Evolutionary conservation across 2,888 invertebrate species (phyloP), one percentile per base, ranked within the genome.

Genomic region (Magallana nippona): DNA sequence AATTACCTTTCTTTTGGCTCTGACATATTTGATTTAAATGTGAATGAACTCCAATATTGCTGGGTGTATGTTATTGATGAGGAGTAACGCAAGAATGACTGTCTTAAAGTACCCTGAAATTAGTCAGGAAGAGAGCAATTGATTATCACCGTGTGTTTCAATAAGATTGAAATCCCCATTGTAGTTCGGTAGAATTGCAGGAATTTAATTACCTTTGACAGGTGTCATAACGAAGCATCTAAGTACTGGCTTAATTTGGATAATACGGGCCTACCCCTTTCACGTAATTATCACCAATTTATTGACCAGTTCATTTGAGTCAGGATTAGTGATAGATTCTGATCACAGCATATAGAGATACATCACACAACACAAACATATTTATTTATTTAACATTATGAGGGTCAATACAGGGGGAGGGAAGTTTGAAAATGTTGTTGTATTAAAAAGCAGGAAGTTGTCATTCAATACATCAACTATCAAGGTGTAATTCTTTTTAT

Each of bases 271-370:
- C 81, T 32, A 22, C 44, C 81, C 81, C 81, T 44, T 44, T 81
- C 62, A 32, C 55, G 55, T 62, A 81, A 81, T 81, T 58, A 81
- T 60, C 60, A 17, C 60, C 62, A 81, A 58, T 81, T 62, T 81
- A 81, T 81, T 60, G 81, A 62, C 44, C 15, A 27, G 27, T 32
- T 27, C 71, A 71, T 71, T 71, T 32, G 27, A 71, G 22, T 1
- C 15, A 15, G 71, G 71, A 71, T 71, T 71, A 71, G 19, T 32
- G 15, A 13, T 71, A 22, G 22, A 71, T 71, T 27, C 27, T 22
- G 71, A 71, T 71, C 27, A 71, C 22, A 27, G 27, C 15, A 71
- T 22, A 32, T 11, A 27, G 71, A 71, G 71, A 71, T 71, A 71
- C 71, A 71, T 27, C 71, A 71, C 71, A 71, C 27, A 71, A 13